These are phyloP conservation scores for Abramis brama DNA, from an alignment of 2,113 vertebrate species.

Conservation along the genomic window DNA sequence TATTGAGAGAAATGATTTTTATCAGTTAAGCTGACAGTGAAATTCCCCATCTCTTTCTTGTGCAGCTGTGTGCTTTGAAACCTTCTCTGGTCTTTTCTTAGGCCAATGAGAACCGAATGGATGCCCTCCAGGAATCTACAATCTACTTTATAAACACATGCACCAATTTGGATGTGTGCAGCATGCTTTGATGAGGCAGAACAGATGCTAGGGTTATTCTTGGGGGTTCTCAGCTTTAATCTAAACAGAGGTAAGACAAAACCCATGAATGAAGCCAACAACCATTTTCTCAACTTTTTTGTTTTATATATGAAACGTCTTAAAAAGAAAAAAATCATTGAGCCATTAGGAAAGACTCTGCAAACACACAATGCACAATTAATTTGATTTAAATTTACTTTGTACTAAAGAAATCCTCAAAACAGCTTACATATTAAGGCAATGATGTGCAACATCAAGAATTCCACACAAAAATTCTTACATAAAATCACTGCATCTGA, in stretches of 20 bases:
- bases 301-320: neutral
- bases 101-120: neutral
- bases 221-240: neutral
- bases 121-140: neutral
- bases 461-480: neutral
- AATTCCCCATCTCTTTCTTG: neutral
- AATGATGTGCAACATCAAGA: neutral
- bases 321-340: neutral
- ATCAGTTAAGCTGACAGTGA: neutral
- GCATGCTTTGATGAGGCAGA: conserved; percentile 3
- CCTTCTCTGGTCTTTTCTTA: neutral
- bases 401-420: neutral
- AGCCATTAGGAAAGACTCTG: neutral
- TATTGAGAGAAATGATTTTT: conserved; percentile 18
- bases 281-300: neutral
- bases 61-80: neutral
- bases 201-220: conserved; percentile 16
- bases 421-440: neutral
- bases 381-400: neutral
- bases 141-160: conserved; percentile 11
- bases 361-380: neutral
- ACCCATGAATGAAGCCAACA: conserved; percentile 20
- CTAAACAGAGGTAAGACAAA: conserved; percentile 33
- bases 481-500: neutral
- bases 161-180: neutral